These are phyloP conservation scores for Zygogramma bicolorata DNA, from an alignment of 2,888 invertebrate genomes.

Conservation along the genomic window DNA sequence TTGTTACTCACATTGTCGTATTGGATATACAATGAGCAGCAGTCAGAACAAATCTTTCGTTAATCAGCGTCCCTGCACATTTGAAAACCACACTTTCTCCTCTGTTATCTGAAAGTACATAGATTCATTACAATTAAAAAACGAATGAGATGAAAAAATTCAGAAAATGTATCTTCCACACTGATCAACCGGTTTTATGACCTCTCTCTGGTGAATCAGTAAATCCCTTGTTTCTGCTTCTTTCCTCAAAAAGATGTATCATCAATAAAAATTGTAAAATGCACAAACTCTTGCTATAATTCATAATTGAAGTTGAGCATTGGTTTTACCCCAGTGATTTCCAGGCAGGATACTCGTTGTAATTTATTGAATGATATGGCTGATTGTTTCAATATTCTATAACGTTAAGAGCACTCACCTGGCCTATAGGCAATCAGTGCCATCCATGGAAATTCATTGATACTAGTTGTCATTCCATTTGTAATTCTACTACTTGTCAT, in stretches of 20 bases:
- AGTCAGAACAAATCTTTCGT: slow-evolving; percentile 67
- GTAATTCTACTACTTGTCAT: slow-evolving; percentile 70
- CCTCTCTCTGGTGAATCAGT: too few species aligned
- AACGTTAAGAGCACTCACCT: not conserved
- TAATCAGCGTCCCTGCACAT: slow-evolving; percentile 70
- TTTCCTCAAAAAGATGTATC: too few species aligned
- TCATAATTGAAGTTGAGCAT: too few species aligned
- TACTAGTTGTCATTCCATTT: slow-evolving; percentile 72
- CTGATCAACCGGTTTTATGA: too few species aligned
- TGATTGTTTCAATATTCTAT: not conserved
- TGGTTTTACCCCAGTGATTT: too few species aligned
- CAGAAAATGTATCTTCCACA: not conserved
- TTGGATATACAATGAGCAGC: slow-evolving; percentile 73
- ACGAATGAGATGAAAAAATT: not conserved
- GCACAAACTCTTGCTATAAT: too few species aligned
- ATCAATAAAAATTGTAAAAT: too few species aligned
- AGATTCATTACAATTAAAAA: not conserved
- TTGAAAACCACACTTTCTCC: slow-evolving; percentile 55
- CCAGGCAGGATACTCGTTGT: too few species aligned
- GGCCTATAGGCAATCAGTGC: slow-evolving; percentile 73
- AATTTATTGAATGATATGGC: too few species aligned
- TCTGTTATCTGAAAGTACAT: slow-evolving; percentile 47
- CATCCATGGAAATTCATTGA: slow-evolving; percentile 84
- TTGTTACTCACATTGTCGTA: slow-evolving; percentile 52
- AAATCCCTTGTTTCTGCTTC: too few species aligned